Evolutionary conservation across 2,113 vertebrate species (phyloP), one percentile per base, ranked within the genome.

Genomic region (Peromyscus maniculatus): DNA sequence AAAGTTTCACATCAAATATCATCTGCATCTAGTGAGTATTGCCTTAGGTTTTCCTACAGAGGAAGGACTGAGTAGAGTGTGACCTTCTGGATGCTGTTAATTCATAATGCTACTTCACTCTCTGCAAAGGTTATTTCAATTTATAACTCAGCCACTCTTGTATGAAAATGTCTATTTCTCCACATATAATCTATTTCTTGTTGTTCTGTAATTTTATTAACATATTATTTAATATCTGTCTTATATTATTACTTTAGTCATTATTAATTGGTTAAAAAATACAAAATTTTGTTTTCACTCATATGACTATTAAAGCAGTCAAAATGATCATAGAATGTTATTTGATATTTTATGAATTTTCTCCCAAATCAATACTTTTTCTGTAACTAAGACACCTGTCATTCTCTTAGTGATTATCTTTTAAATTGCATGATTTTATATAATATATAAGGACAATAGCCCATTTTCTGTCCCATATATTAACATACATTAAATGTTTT

Each of bases 41-140:
- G 91, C 43, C 74, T 91, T 75, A 80, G 77, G 55, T 82, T 95
- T 77, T 91, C 49, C 91, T 67, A 22, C 55, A 62, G 31, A 92
- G 31, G n/a, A 90, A 87, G 66, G 22, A 39, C n/a, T 46, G 13
- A 62, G 19, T 7, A 78, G 39, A 33, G 10, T 66, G 26, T 55
- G 43, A 46, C n/a, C 22, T 69, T 87, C 31, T 72, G 26, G 36
- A 80, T 2, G 4, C 7, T 80, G 64, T 66, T 87, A 64, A 89
- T 55, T 91, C 7, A 43, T 8, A 87, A 67, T 83, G 52, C 11
- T 46, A 90, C 64, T 19, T 43, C 77, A 39, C 22, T 5, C 13
- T 22, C 59, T 89, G 67, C 19, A 82, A 87, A 97, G 52, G 49
- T 79, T 39, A 77, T 89, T 62, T 94, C 72, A 86, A 43, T 94